These are phyloP conservation scores for Caloenas nicobarica DNA, from an alignment of 2,113 vertebrate species.

Conservation along the genomic window DNA sequence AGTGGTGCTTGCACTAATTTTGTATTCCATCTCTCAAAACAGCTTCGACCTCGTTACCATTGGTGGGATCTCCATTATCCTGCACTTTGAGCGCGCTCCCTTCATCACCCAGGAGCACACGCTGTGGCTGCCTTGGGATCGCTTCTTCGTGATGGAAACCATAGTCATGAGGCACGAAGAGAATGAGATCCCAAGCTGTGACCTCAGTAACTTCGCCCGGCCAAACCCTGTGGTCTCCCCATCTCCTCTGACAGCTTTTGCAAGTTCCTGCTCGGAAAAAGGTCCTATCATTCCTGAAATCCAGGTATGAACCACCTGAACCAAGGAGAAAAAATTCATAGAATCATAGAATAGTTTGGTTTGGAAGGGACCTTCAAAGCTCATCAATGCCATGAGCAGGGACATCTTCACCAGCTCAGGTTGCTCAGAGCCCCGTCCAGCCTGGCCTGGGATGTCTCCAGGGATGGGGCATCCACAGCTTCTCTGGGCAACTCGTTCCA, in stretches of 20 bases:
- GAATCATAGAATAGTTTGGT: not conserved
- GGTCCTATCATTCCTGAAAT: constrained; percentile 93
- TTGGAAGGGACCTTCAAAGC: not conserved
- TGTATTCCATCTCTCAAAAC: constrained; percentile 16
- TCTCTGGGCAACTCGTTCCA: not conserved
- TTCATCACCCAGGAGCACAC: constrained; percentile 98
- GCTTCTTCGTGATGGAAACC: constrained; percentile 99
- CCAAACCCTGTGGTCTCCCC: constrained; percentile 91
- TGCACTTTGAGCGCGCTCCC: constrained; percentile 93
- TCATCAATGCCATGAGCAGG: not conserved
- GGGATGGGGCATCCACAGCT: too few species aligned
- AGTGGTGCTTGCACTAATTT: not conserved
- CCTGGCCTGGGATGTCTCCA: not conserved
- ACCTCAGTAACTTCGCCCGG: constrained; percentile 94
- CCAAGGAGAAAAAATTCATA: not conserved
- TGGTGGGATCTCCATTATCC: constrained; percentile 88
- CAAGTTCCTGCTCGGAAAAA: constrained; percentile 88
- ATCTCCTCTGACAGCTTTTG: constrained; percentile 90
- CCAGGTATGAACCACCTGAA: constrained; percentile 78
- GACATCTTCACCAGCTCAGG: not conserved
- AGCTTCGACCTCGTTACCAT: constrained; percentile 96
- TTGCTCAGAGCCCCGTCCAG: not conserved
- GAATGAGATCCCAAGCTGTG: constrained; percentile 98
- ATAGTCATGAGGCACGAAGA: constrained; percentile 97
- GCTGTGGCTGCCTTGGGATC: constrained; percentile 95